phyloP scores from a whole-genome alignment of 2,888 invertebrate species.

The Polyommatus iphigenia region DNA sequence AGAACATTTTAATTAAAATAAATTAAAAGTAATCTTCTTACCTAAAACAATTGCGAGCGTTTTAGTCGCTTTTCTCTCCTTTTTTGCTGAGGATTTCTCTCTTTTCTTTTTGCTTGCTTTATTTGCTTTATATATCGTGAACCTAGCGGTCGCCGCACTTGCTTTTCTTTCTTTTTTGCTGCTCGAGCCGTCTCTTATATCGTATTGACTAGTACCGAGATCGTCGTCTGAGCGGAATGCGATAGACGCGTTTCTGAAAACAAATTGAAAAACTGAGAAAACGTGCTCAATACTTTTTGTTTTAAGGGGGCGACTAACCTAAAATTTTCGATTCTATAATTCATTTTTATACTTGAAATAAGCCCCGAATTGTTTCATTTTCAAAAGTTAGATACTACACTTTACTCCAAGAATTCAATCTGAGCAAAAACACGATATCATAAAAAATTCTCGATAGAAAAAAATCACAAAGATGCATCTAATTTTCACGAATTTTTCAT shows the following conservation, averaged over 20 bases:
- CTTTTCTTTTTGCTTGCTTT: conserved; percentile 97
- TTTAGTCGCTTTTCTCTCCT: conserved; percentile 98
- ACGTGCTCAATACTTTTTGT: background rate
- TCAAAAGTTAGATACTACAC: too few relatives aligned
- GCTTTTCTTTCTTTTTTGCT: conserved; percentile 88
- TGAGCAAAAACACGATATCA: too few relatives aligned
- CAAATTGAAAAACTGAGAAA: conserved; percentile 33
- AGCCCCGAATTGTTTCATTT: too few relatives aligned
- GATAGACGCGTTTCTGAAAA: conserved; percentile 82
- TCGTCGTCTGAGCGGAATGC: conserved; percentile 68
- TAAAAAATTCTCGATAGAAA: too few relatives aligned
- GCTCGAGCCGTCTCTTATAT: conserved; percentile 66
- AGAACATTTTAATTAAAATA: conserved; percentile 1
- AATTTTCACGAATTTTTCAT: too few relatives aligned
- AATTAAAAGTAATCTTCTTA: conserved; percentile 62
- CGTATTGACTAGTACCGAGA: conserved; percentile 63
- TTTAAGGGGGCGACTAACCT: too few relatives aligned
- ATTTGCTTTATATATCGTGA: conserved; percentile 95
- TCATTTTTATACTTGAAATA: too few relatives aligned
- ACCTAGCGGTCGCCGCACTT: conserved; percentile 84
- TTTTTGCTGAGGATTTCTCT: conserved; percentile 95
- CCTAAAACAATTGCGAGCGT: conserved; percentile 98
- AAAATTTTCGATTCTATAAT: too few relatives aligned
- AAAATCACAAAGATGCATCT: too few relatives aligned
- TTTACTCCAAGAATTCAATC: too few relatives aligned